Base-by-base conservation (phyloP, 2,888 invertebrate genomes). In the Leucoma salicis region DNA sequence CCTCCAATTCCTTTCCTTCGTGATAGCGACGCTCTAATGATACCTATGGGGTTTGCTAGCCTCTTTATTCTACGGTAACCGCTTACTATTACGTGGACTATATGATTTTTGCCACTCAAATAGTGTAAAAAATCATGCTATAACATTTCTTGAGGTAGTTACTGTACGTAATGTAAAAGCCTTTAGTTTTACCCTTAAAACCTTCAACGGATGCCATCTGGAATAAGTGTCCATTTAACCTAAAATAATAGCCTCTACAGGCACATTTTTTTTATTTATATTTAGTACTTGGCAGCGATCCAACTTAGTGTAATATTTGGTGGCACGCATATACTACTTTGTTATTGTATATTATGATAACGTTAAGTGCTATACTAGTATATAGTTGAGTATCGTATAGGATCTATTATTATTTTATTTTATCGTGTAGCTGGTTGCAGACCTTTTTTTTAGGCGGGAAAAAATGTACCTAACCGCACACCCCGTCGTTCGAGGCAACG, bases 181-280 rank as follows among this genome's bases (percentile, higher is more conserved):
- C 14, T 13, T 29, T 0, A 13, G 6, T 13, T 29, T 29, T 29
- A 8, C 13, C 8, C 29, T 13, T 29, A 11, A 27, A 4, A 15
- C n/a, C 16, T 14, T 24, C 7, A 10, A n/a, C 15, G 11, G 12
- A 14, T 15, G 14, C n/a, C 16, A 18, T 21, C 16, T 14, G 12
- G 14, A 15, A 15, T 13, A 24, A 24, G 29, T 14, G 27, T 35
- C 41, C 7, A 27, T 15, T n/a, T 24, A 31, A 21, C 21, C 21
- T 8, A 21, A 41, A 41, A 41, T 41, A 35, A 36, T 35, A 15
- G 25, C 16, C 7, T 14, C 7, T 11, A 42, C 27, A 21, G 32
- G 8, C 21, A 21, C 8, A 21, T 21, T 21, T 21, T 21, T 21
- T 8, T 21, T 21, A 21, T 21, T 21, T 21, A 21, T 21, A 21